A percentile compares a stretch with the other conserved stretches of the same genome.
These are phyloP conservation scores for Aquatica leii DNA, from an alignment of 2,888 invertebrate genomes.

Conservation along the genomic window DNA sequence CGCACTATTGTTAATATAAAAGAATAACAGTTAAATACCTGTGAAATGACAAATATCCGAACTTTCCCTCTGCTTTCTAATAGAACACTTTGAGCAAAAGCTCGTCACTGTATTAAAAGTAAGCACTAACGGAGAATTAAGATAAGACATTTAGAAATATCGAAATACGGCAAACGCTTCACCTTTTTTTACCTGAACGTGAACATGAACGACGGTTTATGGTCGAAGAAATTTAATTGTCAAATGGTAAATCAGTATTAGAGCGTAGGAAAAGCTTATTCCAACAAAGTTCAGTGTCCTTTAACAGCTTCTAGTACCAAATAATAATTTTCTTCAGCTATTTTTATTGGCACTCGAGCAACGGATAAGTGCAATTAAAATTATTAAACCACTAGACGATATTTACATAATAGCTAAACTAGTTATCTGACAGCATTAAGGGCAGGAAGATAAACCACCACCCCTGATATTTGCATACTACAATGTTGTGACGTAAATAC, in stretches of 20 bases:
- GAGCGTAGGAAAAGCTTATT: constrained; percentile 8
- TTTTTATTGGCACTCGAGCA: constrained; percentile 26
- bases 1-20: constrained; percentile 19
- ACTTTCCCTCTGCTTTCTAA: constrained; percentile 14
- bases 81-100: neutral
- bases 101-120: neutral
- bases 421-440: neutral
- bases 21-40: constrained; percentile 18
- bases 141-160: constrained; percentile 6
- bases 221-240: constrained; percentile 8
- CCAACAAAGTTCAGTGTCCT: constrained; percentile 21
- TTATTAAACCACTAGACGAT: constrained; percentile 20
- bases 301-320: neutral
- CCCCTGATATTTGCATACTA: neutral
- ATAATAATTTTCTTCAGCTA: constrained; percentile 14
- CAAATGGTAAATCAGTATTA: neutral
- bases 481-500: constrained; percentile 6
- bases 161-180: neutral
- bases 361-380: constrained; percentile 26
- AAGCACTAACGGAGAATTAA: neutral
- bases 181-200: constrained; percentile 6
- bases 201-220: constrained; percentile 4
- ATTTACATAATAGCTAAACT: constrained; percentile 22
- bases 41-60: constrained; percentile 11
- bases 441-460: neutral